Evolutionary conservation across 2,888 invertebrate genomes (phyloP).

Genomic region (Cosmorhoe ocellata): DNA sequence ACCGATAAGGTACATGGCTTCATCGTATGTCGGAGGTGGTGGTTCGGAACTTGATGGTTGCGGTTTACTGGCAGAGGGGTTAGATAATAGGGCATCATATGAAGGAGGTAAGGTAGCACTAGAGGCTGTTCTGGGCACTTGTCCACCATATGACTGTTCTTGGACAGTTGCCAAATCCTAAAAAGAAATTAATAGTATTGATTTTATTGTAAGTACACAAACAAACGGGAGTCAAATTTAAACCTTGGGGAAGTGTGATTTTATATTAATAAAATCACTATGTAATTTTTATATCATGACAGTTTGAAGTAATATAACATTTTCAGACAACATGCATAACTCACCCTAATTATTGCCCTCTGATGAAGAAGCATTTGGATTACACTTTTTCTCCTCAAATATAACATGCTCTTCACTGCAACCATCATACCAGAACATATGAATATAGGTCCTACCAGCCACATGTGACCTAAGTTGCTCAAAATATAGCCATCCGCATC

Average conservation of each 20-base stretch:
- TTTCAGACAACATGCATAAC: conserved; percentile 35
- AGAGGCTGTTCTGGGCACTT: conserved; percentile 80
- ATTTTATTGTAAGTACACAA: no score
- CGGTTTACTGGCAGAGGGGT: conserved; percentile 64
- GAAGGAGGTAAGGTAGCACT: conserved; percentile 84
- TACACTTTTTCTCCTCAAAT: conserved; percentile 84
- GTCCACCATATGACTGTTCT: conserved; percentile 78
- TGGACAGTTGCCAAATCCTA: conserved; percentile 83
- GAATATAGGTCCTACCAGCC: conserved; percentile 86
- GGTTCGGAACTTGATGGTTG: conserved; percentile 78
- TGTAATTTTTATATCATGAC: no score
- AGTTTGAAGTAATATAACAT: no score
- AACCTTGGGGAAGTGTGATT: no score
- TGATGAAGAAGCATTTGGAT: conserved; percentile 85
- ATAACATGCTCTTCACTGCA: conserved; percentile 85
- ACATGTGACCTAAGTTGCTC: conserved; percentile 85
- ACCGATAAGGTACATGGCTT: conserved; percentile 82
- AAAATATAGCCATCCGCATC: conserved; percentile 84
- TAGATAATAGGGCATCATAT: conserved; percentile 82
- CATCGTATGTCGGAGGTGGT: conserved; percentile 85
- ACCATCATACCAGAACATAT: conserved; percentile 87
- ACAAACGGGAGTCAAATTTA: no score
- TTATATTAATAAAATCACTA: no score
- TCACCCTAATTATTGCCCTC: conserved; percentile 84
- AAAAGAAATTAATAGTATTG: conserved; percentile 8